A percentile compares a stretch with the other conserved stretches of the same genome.
Evolutionary conservation across 37 sponge, comb jelly and placozoan genomes (phyloP).

Genomic region (Ianthella basta): DNA sequence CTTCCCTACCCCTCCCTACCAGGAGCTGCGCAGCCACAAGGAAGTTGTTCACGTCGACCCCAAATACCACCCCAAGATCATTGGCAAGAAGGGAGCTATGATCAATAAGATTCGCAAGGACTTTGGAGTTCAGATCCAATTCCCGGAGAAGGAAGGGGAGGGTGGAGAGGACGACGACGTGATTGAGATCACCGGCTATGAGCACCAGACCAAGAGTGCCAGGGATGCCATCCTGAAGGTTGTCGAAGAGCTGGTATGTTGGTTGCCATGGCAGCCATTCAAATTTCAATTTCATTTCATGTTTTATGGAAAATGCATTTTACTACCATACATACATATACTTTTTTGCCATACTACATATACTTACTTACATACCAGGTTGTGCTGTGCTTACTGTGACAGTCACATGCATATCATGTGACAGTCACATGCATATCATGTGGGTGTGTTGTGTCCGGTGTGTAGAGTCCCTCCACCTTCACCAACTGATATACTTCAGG

Average conservation of each 20-base stretch:
- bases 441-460: too few relatives aligned
- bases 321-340: too few relatives aligned
- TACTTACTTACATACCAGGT: too few relatives aligned
- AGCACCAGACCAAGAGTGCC: slow-evolving; percentile 84
- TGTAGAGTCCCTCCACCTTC: too few relatives aligned
- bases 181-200: slow-evolving; percentile 83
- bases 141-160: slow-evolving; percentile 61
- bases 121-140: slow-evolving; percentile 77
- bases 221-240: slow-evolving; percentile 75
- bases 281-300: too few relatives aligned
- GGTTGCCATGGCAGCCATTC: too few relatives aligned
- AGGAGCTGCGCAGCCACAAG: slow-evolving; percentile 79
- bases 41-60: slow-evolving; percentile 57
- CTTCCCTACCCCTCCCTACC: neutral
- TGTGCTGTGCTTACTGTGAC: too few relatives aligned
- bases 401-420: too few relatives aligned
- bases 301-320: too few relatives aligned
- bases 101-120: slow-evolving; percentile 81
- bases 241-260: slow-evolving; percentile 80
- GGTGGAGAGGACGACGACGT: slow-evolving; percentile 44
- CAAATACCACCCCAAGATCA: slow-evolving; percentile 87
- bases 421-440: too few relatives aligned
- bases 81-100: slow-evolving; percentile 80
- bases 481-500: too few relatives aligned
- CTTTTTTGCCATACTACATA: too few relatives aligned